phyloP scores from a whole-genome alignment of 2,113 vertebrate species.

The Redunca redunca region DNA sequence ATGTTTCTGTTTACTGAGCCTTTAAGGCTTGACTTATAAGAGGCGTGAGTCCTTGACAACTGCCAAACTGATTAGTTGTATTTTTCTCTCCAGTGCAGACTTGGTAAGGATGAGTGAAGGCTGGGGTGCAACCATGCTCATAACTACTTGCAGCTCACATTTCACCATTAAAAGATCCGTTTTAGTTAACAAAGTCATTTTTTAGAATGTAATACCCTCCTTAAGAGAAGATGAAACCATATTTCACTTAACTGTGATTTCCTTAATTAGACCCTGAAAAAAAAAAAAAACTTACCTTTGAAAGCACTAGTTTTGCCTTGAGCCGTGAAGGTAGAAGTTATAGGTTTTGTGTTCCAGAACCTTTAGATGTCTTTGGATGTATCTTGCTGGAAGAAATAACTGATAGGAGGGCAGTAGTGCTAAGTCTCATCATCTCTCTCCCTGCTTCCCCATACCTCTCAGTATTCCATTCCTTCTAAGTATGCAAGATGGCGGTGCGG shows the following conservation, averaged over 20 bases:
- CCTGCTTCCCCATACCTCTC: accelerated
- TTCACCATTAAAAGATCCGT: neutral
- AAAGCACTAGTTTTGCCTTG: neutral
- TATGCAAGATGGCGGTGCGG: accelerated
- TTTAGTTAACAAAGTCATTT: neutral
- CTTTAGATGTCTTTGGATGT: neutral
- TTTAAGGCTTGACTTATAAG: neutral
- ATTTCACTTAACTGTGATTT: neutral
- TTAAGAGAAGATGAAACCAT: neutral
- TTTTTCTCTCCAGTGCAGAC: neutral
- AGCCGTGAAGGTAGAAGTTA: neutral
- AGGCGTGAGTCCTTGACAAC: neutral
- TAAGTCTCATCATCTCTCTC: neutral
- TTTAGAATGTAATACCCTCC: neutral
- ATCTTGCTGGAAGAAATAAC: neutral
- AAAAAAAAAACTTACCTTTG: neutral
- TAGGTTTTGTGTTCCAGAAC: neutral
- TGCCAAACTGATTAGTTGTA: neutral
- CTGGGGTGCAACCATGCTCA: neutral
- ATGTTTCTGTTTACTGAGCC: neutral
- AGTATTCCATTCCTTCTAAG: neutral
- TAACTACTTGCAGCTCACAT: neutral
- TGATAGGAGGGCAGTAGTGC: neutral
- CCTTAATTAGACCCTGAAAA: neutral
- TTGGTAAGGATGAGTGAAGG: neutral